phyloP scores from a whole-genome alignment of 2,888 invertebrate genomes.

The Cylindroiulus punctatus region DNA sequence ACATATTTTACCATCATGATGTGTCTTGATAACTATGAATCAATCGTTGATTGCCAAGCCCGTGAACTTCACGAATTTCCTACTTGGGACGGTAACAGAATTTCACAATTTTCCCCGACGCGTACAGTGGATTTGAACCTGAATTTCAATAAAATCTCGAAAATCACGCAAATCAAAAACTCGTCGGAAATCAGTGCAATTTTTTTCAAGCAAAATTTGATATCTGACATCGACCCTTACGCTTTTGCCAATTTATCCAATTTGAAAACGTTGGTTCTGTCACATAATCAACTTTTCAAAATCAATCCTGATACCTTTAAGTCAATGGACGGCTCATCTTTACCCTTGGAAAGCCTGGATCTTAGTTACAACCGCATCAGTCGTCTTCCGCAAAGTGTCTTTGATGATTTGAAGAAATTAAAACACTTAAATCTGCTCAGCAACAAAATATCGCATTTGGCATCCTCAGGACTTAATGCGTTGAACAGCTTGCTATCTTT shows the following conservation, averaged over 20 bases:
- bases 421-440: conserved; percentile 8
- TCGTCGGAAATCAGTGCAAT: neutral
- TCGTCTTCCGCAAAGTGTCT: conserved; percentile 41
- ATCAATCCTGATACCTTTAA: conserved; percentile 50
- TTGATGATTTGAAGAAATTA: conserved; percentile 27
- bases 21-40: neutral
- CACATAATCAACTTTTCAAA: neutral
- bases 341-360: conserved; percentile 49
- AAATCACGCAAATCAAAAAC: neutral
- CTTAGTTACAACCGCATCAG: conserved; percentile 50
- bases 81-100: neutral
- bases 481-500: conserved; percentile 46
- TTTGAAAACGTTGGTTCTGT: conserved; percentile 49
- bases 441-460: conserved; percentile 32
- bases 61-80: neutral
- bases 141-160: neutral
- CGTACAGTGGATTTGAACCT: neutral
- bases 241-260: conserved; percentile 51
- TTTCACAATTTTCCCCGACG: neutral
- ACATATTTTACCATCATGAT: neutral
- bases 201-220: neutral
- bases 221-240: conserved; percentile 43
- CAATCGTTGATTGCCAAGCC: neutral
- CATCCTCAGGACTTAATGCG: conserved; percentile 4
- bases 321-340: neutral